Evolutionary conservation across 53 echinoderm and acorn worm species (phyloP).

Genomic region (Antedon mediterranea): DNA sequence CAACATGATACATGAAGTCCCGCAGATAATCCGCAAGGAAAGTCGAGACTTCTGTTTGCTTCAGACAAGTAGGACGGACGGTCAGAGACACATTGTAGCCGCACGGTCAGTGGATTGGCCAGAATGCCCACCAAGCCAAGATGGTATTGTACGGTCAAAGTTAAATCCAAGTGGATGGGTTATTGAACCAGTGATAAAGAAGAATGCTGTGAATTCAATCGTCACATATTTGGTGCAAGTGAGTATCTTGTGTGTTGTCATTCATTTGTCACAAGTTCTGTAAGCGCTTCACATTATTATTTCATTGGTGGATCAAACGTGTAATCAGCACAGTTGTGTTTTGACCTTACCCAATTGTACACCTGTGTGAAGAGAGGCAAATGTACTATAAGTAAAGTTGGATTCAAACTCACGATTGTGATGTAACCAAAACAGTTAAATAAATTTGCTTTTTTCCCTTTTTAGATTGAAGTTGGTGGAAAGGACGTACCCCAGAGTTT

Average conservation of each 20-base stretch:
- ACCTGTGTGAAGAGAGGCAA: too few relatives aligned
- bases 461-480: constrained; percentile 45
- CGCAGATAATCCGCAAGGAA: constrained; percentile 68
- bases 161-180: constrained; percentile 75
- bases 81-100: constrained; percentile 47
- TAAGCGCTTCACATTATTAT: not conserved
- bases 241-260: constrained; percentile 4
- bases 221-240: constrained; percentile 78
- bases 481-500: constrained; percentile 62
- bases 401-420: too few relatives aligned
- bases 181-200: constrained; percentile 49
- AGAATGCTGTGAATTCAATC: constrained; percentile 41
- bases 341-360: not conserved
- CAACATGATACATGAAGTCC: constrained; percentile 71
- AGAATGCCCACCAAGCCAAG: constrained; percentile 35
- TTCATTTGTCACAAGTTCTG: too few relatives aligned
- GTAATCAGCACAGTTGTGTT: too few relatives aligned
- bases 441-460: not conserved
- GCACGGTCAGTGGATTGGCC: constrained; percentile 42
- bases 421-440: not conserved
- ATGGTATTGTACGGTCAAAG: constrained; percentile 25
- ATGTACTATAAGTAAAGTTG: too few relatives aligned
- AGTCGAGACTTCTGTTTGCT: constrained; percentile 68
- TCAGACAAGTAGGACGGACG: constrained; percentile 54
- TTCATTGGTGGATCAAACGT: not conserved